Conservation (phyloP, 2,888 invertebrate genomes). For the Cecidostiba fungosa region DNA sequence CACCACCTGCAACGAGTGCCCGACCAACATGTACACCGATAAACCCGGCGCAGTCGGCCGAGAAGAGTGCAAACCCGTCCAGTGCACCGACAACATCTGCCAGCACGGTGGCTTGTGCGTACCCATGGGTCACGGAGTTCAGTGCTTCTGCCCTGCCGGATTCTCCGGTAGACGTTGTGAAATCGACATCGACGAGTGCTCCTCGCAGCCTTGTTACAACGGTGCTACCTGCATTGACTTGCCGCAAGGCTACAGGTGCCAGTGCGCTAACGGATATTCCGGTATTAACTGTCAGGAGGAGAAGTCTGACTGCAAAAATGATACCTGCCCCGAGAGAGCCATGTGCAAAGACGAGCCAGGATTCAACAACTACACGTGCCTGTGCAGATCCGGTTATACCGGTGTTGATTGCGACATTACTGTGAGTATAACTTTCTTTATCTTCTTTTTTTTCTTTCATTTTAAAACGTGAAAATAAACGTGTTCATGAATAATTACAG, state of each 20-base stretch:
- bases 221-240: constrained; percentile 95
- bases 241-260: constrained; percentile 95
- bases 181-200: constrained; percentile 96
- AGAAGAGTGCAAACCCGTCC: constrained; percentile 93
- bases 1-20: constrained; percentile 93
- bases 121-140: constrained; percentile 93
- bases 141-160: constrained; percentile 96
- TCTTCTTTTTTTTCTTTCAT: constrained; percentile 34
- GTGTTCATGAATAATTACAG: constrained; percentile 76
- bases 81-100: constrained; percentile 93
- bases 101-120: constrained; percentile 95
- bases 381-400: constrained; percentile 96
- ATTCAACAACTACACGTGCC: constrained; percentile 93
- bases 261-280: constrained; percentile 92
- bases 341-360: constrained; percentile 98
- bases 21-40: constrained; percentile 93
- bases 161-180: constrained; percentile 97
- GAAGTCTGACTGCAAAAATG: constrained; percentile 91
- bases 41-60: constrained; percentile 89
- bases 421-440: constrained; percentile 79
- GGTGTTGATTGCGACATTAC: constrained; percentile 95
- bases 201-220: constrained; percentile 96
- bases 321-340: constrained; percentile 96
- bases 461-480: constrained; percentile 21
- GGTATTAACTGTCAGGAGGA: constrained; percentile 98